Evolutionary conservation across 1,140 invertebrate species (phyloP), one percentile per base, ranked within the genome.

Genomic region (Tetramorium parvispinum): DNA sequence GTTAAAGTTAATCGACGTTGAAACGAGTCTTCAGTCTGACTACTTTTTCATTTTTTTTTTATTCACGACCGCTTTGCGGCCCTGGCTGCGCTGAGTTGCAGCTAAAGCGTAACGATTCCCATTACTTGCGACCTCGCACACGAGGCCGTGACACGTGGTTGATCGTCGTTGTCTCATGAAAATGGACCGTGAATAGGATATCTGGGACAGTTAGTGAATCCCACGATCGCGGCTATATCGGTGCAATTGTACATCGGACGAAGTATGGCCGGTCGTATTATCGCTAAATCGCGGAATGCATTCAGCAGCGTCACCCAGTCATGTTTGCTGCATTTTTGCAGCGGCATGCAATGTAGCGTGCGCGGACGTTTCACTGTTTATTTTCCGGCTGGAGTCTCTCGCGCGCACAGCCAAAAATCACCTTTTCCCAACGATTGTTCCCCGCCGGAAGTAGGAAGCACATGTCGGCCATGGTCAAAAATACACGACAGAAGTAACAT

Each of bases 121-220:
- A 77, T 87, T 88, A 88, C 53, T 61, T 21, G 61, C 61, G 61
- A 87, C 27, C 76, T 79, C 27, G 85, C 32, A 53, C 16, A 76
- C 37, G 46, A 79, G 77, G 63, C 18, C 57, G 68, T 85, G 70
- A 77, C 71, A 77, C 40, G 65, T 27, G 46, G 68, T 86, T 71
- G 65, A 63, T 40, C 75, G 13, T 85, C 85, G 66, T 90, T 85
- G 85, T 88, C 51, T 73, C 46, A 51, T 81, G 76, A 90, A 90
- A 90, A 90, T 88, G 79, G 75, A 90, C 76, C 89, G 83, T 76
- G 86, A 86, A 88, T 85, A 70, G 53, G 16, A 86, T 87, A 90
- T 87, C 63, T 85, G 53, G 88, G 57, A 79, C 88, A 57, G 24
- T 51, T 37, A 85, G 65, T 59, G 83, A 89, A 89, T 81, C 77